A percentile compares a stretch with the other conserved stretches of the same genome.
Conservation (phyloP, 2,113 vertebrate genomes). For the Paedocypris sp. region DNA sequence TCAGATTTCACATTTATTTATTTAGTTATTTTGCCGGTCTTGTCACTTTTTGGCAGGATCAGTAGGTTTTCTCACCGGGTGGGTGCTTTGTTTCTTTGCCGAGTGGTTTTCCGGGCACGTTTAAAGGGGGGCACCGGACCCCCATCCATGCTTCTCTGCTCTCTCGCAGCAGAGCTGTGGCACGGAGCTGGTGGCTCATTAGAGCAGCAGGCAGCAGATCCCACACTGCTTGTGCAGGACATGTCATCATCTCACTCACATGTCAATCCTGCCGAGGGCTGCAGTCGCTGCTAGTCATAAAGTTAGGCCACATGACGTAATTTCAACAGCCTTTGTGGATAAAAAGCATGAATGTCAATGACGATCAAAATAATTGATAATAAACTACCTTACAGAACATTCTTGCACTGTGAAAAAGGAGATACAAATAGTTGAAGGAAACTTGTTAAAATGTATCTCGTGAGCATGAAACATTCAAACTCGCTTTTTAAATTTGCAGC, state of each 20-base stretch:
- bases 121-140: conserved; percentile 49
- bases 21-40: conserved; percentile 35
- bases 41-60: conserved; percentile 54
- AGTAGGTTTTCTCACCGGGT: conserved; percentile 48
- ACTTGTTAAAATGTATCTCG: too few relatives aligned
- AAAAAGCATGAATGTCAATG: background rate
- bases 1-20: too few relatives aligned
- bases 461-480: too few relatives aligned
- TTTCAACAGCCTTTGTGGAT: background rate
- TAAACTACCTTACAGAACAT: too few relatives aligned
- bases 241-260: conserved; percentile 8
- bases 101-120: conserved; percentile 33
- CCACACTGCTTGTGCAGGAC: conserved; percentile 30
- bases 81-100: conserved; percentile 46
- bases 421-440: too few relatives aligned
- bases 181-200: conserved; percentile 61
- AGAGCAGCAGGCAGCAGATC: conserved; percentile 50
- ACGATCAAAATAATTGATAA: background rate
- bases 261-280: conserved; percentile 1
- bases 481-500: too few relatives aligned
- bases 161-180: conserved; percentile 59
- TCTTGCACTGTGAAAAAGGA: too few relatives aligned
- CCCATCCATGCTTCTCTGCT: conserved; percentile 59
- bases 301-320: conserved; percentile 19
- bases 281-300: background rate